Base-by-base conservation (phyloP, 2,113 vertebrate species). In the Larimichthys crocea region DNA sequence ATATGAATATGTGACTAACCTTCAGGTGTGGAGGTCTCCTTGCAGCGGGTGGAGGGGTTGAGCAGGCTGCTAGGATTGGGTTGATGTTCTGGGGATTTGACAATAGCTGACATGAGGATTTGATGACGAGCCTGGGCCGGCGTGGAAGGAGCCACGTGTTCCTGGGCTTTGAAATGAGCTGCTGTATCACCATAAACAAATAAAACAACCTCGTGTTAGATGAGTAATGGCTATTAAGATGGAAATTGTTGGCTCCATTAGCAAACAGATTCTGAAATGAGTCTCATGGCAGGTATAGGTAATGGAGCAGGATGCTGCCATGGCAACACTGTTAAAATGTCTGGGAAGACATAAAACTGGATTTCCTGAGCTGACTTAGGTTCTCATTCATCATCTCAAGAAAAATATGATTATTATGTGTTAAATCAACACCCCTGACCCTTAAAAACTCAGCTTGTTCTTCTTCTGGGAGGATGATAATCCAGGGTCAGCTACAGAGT, bases 51-150 rank as follows among this genome's bases (percentile, higher is more conserved):
- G 10, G 97, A 97, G 0, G 98, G 97, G 76, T 98, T 97, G 0
- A 99, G 95, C 82, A 99, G 93, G 72, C 97, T 97, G 94, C 97
- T 97, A 49, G 98, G 96, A 77, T 97, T 99, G 59, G 98, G 97
- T 88, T 99, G 98, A 76, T 98, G 97, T 90, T 99, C 98, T 0
- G 98, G 98, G 0, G 98, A 99, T 86, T 98, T 97, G 61, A 99
- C 98, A 16, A 99, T 97, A 86, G 98, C 97, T 5, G 98, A 98
- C 98, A 99, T 99, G 91, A 99, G 96, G 80, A 99, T 98, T 93
- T 99, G 98, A 93, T 99, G 98, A 83, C 98, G 96, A 76, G 98
- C 97, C 10, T 97, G 96, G 75, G 97, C 98, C 0, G 98, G 98
- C 0, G 97, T 98, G 48, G 98, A 96, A 0, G 97, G 95, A 76